Evolutionary conservation across 2,797 vertebrate species (phyloP).

Genomic region (Emys orbicularis): DNA sequence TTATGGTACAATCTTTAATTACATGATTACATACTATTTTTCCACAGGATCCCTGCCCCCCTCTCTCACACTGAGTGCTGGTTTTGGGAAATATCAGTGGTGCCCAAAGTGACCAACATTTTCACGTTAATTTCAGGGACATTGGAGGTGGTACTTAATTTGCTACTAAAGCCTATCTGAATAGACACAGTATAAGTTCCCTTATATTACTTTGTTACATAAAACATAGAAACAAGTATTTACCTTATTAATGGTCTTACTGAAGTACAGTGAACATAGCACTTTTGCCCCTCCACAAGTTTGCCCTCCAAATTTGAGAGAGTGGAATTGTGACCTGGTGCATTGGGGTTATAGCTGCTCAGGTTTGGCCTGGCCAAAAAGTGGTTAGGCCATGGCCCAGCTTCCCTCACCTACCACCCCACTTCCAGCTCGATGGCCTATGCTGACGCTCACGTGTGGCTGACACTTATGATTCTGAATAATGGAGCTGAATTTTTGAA

Average conservation of each 20-base stretch:
- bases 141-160: neutral
- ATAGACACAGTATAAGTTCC: neutral
- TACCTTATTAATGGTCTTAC: neutral
- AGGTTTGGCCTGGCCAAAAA: neutral
- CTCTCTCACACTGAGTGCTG: neutral
- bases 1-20: neutral
- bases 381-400: neutral
- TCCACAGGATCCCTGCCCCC: accelerated
- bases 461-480: neutral
- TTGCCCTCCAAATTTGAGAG: neutral
- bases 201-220: neutral
- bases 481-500: neutral
- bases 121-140: neutral
- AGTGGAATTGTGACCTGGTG: neutral
- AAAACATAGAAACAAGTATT: neutral
- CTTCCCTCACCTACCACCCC: too few relatives aligned
- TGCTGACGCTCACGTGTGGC: neutral
- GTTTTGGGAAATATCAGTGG: neutral
- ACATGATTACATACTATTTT: neutral
- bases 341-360: neutral
- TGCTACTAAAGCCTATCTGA: neutral
- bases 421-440: neutral
- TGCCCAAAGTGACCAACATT: neutral
- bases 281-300: neutral
- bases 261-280: neutral